These are phyloP conservation scores for Synergus itoensis DNA, from an alignment of 2,888 invertebrate species.

Conservation along the genomic window DNA sequence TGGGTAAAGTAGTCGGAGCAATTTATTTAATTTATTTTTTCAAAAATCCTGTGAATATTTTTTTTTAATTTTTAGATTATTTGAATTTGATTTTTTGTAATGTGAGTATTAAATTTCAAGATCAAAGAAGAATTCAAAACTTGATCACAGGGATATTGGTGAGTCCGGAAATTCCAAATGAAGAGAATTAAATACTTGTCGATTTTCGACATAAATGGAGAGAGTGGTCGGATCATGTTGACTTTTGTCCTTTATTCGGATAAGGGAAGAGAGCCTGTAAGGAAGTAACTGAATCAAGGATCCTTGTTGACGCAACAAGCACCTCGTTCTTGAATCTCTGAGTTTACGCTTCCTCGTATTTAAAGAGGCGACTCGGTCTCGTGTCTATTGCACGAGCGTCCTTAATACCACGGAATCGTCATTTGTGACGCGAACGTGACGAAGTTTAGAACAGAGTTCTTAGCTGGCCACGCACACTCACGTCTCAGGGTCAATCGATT, in stretches of 20 bases:
- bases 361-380: constrained; percentile 3
- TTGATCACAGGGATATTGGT: background rate
- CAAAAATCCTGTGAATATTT: no score
- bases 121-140: constrained; percentile 20
- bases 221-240: constrained; percentile 20
- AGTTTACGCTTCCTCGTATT: constrained; percentile 33
- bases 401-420: constrained; percentile 61
- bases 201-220: constrained; percentile 36
- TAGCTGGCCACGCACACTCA: background rate
- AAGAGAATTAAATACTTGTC: constrained; percentile 23
- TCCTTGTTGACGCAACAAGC: constrained; percentile 42
- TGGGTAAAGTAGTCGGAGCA: no score
- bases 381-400: constrained; percentile 44
- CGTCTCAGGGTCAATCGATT: background rate
- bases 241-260: constrained; percentile 31
- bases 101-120: constrained; percentile 13
- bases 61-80: no score
- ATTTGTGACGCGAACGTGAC: constrained; percentile 60
- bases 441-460: constrained; percentile 57
- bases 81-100: background rate
- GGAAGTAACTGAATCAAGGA: constrained; percentile 43
- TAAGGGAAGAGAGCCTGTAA: constrained; percentile 36
- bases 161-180: constrained; percentile 31
- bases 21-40: no score
- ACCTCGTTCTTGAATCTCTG: constrained; percentile 44